Conservation (phyloP, 2,113 vertebrate species). For the Nanorana parkeri region DNA sequence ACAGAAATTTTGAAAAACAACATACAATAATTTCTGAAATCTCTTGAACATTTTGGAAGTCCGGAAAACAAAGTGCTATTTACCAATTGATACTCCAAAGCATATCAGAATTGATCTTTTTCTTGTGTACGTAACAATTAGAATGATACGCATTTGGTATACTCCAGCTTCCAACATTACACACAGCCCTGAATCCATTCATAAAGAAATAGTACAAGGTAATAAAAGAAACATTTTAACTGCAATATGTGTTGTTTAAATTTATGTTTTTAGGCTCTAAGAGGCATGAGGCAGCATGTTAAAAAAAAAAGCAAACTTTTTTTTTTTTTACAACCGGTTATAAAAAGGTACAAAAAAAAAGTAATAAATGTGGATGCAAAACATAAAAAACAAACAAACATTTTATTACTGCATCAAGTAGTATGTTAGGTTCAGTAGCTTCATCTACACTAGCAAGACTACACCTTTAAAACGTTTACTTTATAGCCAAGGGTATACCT, state of each 20-base stretch:
- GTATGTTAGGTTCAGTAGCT: too few relatives aligned
- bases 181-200: conserved; percentile 31
- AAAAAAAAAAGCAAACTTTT: neutral
- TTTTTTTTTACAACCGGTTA: too few relatives aligned
- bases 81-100: conserved; percentile 17
- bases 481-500: too few relatives aligned
- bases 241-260: conserved; percentile 6
- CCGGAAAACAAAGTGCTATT: conserved; percentile 50
- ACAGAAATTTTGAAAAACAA: conserved; percentile 7
- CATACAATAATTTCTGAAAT: conserved; percentile 22
- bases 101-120: conserved; percentile 17
- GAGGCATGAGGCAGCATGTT: conserved; percentile 28
- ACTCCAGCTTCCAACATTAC: conserved; percentile 27
- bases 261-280: conserved; percentile 24
- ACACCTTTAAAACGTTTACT: too few relatives aligned
- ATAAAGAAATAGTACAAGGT: conserved; percentile 1
- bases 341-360: too few relatives aligned
- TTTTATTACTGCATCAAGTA: too few relatives aligned
- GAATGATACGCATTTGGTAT: conserved; percentile 4
- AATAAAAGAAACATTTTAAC: neutral
- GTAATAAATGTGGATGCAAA: too few relatives aligned
- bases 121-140: conserved; percentile 17
- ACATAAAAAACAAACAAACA: too few relatives aligned
- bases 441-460: too few relatives aligned
- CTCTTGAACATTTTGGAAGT: conserved; percentile 38